phyloP scores from a whole-genome alignment of 2,113 vertebrate genomes.

The Ancistrus triradiatus region DNA sequence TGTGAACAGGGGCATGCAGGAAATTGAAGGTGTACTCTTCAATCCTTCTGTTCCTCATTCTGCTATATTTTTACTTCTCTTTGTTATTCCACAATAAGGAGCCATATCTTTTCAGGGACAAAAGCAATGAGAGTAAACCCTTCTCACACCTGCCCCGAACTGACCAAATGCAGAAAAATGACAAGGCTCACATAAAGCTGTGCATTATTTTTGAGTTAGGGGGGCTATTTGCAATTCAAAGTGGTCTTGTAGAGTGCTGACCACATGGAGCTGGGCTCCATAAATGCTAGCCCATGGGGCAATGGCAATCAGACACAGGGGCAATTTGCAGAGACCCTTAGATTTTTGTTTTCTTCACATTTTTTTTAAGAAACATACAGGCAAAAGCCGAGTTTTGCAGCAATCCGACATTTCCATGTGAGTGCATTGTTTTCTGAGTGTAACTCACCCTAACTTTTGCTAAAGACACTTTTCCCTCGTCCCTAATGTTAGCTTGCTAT shows the following conservation, averaged over 20 bases:
- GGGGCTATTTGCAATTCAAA: conserved; percentile 94
- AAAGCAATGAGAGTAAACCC: conserved; percentile 72
- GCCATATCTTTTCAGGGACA: conserved; percentile 63
- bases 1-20: no score
- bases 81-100: conserved; percentile 66
- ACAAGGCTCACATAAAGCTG: conserved; percentile 69
- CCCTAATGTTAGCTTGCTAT: no score
- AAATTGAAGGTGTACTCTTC: conserved; percentile 1
- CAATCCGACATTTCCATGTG: no score
- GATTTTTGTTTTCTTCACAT: conserved; percentile 36
- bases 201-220: conserved; percentile 96
- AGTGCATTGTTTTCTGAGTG: no score
- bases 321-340: conserved; percentile 63
- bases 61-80: conserved; percentile 17
- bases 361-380: conserved; percentile 66
- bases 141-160: conserved; percentile 59
- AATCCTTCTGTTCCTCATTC: not conserved
- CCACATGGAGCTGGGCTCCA: conserved; percentile 71
- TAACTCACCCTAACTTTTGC: no score
- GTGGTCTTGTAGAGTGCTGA: conserved; percentile 82
- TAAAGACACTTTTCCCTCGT: no score
- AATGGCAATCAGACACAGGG: conserved; percentile 63
- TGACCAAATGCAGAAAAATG: conserved; percentile 78
- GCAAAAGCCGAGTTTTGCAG: conserved; percentile 63
- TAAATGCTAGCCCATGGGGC: conserved; percentile 61